phyloP scores from a whole-genome alignment of 92 coral and sea anemone genomes.

The Parazoanthus atlanticus region DNA sequence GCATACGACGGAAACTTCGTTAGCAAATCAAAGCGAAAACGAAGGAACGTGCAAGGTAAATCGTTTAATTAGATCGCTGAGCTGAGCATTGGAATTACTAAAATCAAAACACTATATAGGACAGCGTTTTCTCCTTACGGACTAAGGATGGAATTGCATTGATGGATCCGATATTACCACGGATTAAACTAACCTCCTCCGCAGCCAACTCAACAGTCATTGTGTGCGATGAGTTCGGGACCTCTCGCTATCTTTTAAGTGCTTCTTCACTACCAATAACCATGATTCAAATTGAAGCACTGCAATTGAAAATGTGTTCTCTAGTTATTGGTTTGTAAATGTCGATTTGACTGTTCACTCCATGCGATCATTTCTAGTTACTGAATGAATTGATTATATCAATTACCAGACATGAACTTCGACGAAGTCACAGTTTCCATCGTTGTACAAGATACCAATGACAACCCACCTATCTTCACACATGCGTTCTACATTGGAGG shows the following conservation, averaged over 20 bases:
- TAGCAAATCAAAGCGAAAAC: slow-evolving; percentile 9
- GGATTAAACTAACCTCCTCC: too few species aligned
- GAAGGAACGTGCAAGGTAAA: slow-evolving; percentile 35
- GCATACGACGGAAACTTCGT: slow-evolving; percentile 56
- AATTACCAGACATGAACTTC: slow-evolving; percentile 31
- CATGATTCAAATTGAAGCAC: too few species aligned
- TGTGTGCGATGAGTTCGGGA: too few species aligned
- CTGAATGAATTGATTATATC: not conserved
- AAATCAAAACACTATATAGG: not conserved
- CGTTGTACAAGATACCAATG: slow-evolving; percentile 69
- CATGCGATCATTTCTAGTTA: not conserved
- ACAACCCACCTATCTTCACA: slow-evolving; percentile 69
- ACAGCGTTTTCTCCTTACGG: not conserved
- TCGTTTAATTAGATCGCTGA: not conserved
- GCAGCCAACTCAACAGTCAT: too few species aligned
- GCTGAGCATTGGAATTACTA: too few species aligned
- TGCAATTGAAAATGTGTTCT: too few species aligned
- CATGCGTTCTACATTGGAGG: slow-evolving; percentile 68
- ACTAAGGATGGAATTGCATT: not conserved
- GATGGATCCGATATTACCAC: too few species aligned
- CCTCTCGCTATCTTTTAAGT: too few species aligned
- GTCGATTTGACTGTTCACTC: not conserved
- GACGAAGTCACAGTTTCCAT: slow-evolving; percentile 68
- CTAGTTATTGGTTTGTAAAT: too few species aligned
- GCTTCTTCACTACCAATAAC: too few species aligned